These are phyloP conservation scores for Hyperoplus lanceolatus DNA, from an alignment of 2,797 vertebrate genomes.

Conservation along the genomic window DNA sequence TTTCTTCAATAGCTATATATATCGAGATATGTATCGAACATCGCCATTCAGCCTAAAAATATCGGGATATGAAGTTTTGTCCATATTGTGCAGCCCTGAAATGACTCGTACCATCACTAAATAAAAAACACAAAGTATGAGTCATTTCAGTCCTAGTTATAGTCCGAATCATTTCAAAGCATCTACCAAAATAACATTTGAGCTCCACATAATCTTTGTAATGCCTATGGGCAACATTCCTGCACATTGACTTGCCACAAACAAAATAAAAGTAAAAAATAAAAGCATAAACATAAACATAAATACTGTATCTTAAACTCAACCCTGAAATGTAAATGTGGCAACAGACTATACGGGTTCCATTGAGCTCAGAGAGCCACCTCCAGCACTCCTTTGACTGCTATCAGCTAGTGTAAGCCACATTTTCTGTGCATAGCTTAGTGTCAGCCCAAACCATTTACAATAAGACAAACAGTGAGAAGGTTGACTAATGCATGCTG, in stretches of 20 bases:
- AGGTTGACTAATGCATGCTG: constrained; percentile 75
- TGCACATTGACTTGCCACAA: not conserved
- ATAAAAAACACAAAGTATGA: too few relatives aligned
- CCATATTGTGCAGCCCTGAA: too few relatives aligned
- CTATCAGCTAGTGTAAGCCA: constrained; percentile 18
- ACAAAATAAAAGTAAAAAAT: not conserved
- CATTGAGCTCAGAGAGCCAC: constrained; percentile 1
- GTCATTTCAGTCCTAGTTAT: too few relatives aligned
- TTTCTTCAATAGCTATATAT: too few relatives aligned
- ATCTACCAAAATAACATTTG: not conserved
- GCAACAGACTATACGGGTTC: not conserved
- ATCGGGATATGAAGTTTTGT: too few relatives aligned
- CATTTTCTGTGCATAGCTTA: constrained; percentile 49
- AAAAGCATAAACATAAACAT: not conserved
- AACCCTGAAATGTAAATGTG: constrained; percentile 1
- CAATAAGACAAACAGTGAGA: constrained; percentile 61
- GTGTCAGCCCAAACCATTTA: constrained; percentile 69
- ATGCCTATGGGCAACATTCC: not conserved
- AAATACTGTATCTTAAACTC: not conserved
- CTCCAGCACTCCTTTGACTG: constrained; percentile 15
- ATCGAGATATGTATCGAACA: too few relatives aligned
- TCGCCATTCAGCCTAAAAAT: too few relatives aligned
- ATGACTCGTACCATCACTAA: too few relatives aligned
- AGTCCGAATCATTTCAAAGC: too few relatives aligned
- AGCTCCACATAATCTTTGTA: not conserved